A percentile compares a stretch with the other conserved stretches of the same genome.
phyloP scores from a whole-genome alignment of 2,797 vertebrate species.

The Acrocephalus scirpaceus region DNA sequence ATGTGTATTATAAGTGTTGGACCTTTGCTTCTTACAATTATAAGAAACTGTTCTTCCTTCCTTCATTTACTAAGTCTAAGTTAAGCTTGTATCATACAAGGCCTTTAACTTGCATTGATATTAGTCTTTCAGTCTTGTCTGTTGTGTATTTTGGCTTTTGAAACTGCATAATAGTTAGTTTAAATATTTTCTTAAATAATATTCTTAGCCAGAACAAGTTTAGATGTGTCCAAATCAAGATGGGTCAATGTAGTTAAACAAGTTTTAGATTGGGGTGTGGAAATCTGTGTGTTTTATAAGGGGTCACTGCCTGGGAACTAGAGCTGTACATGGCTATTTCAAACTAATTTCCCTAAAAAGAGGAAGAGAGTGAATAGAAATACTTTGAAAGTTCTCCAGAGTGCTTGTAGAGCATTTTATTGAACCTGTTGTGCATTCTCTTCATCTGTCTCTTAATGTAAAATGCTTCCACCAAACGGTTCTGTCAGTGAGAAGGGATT shows the following conservation, averaged over 20 bases:
- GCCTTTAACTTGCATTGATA: not conserved
- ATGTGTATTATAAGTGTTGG: not conserved
- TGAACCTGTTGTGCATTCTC: not conserved
- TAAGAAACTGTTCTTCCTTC: not conserved
- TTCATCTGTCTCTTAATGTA: not conserved
- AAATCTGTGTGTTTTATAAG: not conserved
- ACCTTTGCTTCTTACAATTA: not conserved
- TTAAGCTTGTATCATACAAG: not conserved
- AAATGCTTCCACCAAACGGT: not conserved
- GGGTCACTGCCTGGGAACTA: not conserved
- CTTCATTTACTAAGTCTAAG: not conserved
- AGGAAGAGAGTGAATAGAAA: not conserved
- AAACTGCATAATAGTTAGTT: not conserved
- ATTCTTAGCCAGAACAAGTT: not conserved
- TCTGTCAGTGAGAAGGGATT: not conserved
- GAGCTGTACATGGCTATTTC: not conserved
- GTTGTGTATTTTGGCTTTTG: not conserved
- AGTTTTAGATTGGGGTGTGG: not conserved
- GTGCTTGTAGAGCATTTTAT: not conserved
- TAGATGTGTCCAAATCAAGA: not conserved
- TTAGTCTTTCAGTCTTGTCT: not conserved
- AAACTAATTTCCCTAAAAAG: not conserved
- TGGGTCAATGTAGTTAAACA: not conserved
- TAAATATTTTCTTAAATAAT: not conserved
- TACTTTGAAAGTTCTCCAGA: not conserved